Evolutionary conservation across 2,113 vertebrate genomes (phyloP), one percentile per base, ranked within the genome.

Genomic region (Lates calcarifer): DNA sequence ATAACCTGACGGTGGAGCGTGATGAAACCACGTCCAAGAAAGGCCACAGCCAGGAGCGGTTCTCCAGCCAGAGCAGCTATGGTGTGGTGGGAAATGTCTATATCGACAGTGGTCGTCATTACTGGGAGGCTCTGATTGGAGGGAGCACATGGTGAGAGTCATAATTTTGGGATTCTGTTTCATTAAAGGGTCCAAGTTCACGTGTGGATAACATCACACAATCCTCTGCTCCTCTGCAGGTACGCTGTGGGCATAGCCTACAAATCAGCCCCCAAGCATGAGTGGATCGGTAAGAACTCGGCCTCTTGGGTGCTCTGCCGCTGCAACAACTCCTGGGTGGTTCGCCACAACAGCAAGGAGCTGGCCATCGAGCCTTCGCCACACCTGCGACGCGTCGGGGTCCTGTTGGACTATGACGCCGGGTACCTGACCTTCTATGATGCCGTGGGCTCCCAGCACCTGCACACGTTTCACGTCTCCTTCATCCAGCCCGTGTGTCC

Each of bases 91-190:
- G 98, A 67, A 99, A 99, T 0, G 97, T 99, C 73, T 99, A 96
- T 90, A 98, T 99, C 2, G 98, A 99, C 91, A 99, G 98, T 0
- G 98, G 98, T 15, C 95, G 98, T 4, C 98, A 99, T 83, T 99
- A 99, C 92, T 99, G 98, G 98, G 98, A 99, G 92, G 97, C 98
- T 74, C 95, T 99, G 76, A 99, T 99, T 83, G 98, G 97, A 0
- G 98, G 98, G 45, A 99, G 98, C 90, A 99, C 98, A 1, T 99
- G 98, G 98, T 99, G 95, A 15, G 97, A 14, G 28, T 18, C 22
- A n/a, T 17, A n/a, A 51, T n/a, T 20, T 15, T 4, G 2, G 9
- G n/a, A 63, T 5, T 56, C 18, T 28, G 1, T 43, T 65, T 64
- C 2, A 47, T 39, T 43, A 51, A 56, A 49, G 11, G 17, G 11